Conservation (phyloP, 30 jellyfish, hydroid and myxozoan genomes). For the Hydractinia echinata region DNA sequence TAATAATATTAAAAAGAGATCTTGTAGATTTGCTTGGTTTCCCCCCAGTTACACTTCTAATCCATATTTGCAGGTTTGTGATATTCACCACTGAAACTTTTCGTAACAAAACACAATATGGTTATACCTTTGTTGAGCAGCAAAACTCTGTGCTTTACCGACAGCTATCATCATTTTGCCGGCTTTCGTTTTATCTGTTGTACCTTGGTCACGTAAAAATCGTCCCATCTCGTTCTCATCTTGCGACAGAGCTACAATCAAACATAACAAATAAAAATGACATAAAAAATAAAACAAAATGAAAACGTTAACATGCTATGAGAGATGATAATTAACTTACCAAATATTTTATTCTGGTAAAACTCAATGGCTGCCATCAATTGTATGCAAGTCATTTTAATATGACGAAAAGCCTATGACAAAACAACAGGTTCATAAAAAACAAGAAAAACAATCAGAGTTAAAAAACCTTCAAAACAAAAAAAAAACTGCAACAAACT, state of each 20-base stretch:
- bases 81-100: too few species aligned
- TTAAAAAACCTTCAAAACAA: neutral
- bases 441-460: neutral
- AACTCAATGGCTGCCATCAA: conserved; percentile 87
- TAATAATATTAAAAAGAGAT: neutral
- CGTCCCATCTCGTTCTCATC: conserved; percentile 99
- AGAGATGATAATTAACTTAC: conserved; percentile 39
- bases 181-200: conserved; percentile 90
- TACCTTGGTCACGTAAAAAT: conserved; percentile 92
- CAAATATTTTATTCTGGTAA: conserved; percentile 84
- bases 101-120: neutral
- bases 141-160: conserved; percentile 97
- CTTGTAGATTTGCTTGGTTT: neutral
- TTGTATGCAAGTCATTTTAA: conserved; percentile 70
- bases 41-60: neutral
- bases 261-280: too few species aligned
- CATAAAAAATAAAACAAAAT: too few species aligned
- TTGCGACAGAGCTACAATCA: conserved; percentile 74
- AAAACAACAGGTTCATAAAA: neutral
- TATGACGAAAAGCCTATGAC: conserved; percentile 84
- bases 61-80: neutral
- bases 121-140: conserved; percentile 92
- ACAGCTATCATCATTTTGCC: conserved; percentile 99
- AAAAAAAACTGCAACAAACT: neutral
- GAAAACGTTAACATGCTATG: neutral